These are phyloP conservation scores for Lumbricus terrestris DNA, from an alignment of 2,888 invertebrate species.

Conservation along the genomic window DNA sequence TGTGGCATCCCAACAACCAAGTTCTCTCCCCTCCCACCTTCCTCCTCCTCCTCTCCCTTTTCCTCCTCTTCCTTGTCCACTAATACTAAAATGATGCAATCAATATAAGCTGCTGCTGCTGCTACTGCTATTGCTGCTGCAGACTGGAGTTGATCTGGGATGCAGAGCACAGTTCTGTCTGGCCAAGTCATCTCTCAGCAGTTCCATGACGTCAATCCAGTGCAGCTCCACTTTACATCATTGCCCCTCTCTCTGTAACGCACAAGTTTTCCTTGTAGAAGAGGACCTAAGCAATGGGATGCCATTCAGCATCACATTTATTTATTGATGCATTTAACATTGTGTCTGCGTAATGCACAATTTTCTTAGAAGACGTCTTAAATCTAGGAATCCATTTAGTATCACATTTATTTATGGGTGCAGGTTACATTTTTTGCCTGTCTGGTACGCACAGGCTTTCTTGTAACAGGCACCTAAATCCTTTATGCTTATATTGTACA, in stretches of 20 bases:
- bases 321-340: neutral
- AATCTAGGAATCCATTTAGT: no score
- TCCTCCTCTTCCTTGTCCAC: neutral
- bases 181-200: neutral
- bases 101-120: neutral
- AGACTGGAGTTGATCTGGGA: neutral
- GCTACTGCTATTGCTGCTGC: neutral
- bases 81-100: neutral
- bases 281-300: neutral
- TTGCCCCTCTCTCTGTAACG: neutral
- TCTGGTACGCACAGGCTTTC: no score
- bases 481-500: neutral
- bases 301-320: neutral
- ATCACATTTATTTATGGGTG: no score
- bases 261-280: neutral
- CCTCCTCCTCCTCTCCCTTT: no score
- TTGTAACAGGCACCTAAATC: no score
- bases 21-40: neutral
- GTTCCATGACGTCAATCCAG: neutral
- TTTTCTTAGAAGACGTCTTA: no score
- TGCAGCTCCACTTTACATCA: neutral
- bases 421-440: no score
- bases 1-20: neutral
- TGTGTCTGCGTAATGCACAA: no score
- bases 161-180: neutral